phyloP scores from a whole-genome alignment of 2,888 invertebrate genomes.

The Argyresthia goedartella region DNA sequence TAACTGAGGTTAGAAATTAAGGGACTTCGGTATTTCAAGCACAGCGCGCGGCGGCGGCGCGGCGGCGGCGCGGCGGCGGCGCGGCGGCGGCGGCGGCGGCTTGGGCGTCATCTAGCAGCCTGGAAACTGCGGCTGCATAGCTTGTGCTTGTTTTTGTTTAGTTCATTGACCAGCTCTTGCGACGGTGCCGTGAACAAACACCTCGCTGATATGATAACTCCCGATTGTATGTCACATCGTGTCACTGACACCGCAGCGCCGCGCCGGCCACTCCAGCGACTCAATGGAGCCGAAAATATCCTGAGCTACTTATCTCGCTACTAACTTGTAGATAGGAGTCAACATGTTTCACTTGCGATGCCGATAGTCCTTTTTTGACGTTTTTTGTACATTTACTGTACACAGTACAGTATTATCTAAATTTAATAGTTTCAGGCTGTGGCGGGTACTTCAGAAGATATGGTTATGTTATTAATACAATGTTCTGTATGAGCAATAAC shows the following conservation, averaged over 20 bases:
- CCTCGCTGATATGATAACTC: constrained; percentile 48
- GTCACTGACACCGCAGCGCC: constrained; percentile 41
- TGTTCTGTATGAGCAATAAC: too few relatives aligned
- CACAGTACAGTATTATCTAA: not conserved
- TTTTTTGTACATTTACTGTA: not conserved
- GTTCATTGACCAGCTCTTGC: constrained; percentile 58
- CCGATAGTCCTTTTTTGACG: too few relatives aligned
- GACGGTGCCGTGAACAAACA: constrained; percentile 54
- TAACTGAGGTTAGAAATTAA: too few relatives aligned
- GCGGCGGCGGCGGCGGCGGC: not conserved
- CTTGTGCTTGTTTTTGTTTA: constrained; percentile 41
- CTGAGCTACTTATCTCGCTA: constrained; percentile 6
- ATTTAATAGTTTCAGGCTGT: too few relatives aligned
- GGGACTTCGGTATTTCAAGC: too few relatives aligned
- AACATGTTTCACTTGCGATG: too few relatives aligned
- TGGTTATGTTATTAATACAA: too few relatives aligned
- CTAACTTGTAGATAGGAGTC: not conserved
- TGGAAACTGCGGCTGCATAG: constrained; percentile 1
- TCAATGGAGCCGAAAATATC: constrained; percentile 7
- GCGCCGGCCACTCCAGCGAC: not conserved
- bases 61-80: not conserved
- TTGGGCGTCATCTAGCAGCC: not conserved
- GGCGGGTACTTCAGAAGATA: too few relatives aligned
- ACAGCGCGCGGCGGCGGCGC: not conserved
- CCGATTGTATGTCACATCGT: constrained; percentile 56